Evolutionary conservation across 2,113 vertebrate genomes (phyloP), one percentile per base, ranked within the genome.

Genomic region (Lucifuga dentata): DNA sequence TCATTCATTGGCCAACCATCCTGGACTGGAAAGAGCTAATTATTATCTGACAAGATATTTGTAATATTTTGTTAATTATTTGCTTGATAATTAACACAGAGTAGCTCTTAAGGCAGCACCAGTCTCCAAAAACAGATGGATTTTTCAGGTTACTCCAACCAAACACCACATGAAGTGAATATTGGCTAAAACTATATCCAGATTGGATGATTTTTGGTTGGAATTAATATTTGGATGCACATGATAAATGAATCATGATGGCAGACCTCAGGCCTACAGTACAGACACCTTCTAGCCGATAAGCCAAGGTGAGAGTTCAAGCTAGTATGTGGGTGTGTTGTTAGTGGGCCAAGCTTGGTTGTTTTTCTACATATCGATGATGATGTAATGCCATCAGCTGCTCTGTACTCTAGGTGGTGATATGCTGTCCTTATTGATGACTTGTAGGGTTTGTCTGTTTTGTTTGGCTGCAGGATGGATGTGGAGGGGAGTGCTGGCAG

Each of bases 401-500:
- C 39, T 20, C 26, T 29, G 26, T 29, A 7, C 26, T 29, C 26
- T n/a, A n/a, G n/a, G n/a, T n/a, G n/a, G n/a, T n/a, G n/a, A n/a
- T n/a, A n/a, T n/a, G n/a, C n/a, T n/a, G n/a, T n/a, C n/a, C n/a
- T n/a, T n/a, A n/a, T n/a, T n/a, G 7, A 7, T 29, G 26, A 29
- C 26, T 5, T 29, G 26, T 29, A 29, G 7, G 26, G 26, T 29
- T 29, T 29, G 26, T 7, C 26, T 29, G 3, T 29, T 29, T 7
- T 29, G 26, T 29, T 3, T 29, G 3, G 26, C 26, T 78, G 52
- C 64, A 90, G 87, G 80, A 90, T 90, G 89, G 81, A 89, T 16
- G 83, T 78, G 78, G 82, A 81, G 62, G 82, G 56, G 79, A 78
- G 82, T 84, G 80, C 85, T 74, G 84, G 78, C 62, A 81, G 89